These are phyloP conservation scores for Drosophila antonietae DNA, from an alignment of 2,888 invertebrate species.

Conservation along the genomic window DNA sequence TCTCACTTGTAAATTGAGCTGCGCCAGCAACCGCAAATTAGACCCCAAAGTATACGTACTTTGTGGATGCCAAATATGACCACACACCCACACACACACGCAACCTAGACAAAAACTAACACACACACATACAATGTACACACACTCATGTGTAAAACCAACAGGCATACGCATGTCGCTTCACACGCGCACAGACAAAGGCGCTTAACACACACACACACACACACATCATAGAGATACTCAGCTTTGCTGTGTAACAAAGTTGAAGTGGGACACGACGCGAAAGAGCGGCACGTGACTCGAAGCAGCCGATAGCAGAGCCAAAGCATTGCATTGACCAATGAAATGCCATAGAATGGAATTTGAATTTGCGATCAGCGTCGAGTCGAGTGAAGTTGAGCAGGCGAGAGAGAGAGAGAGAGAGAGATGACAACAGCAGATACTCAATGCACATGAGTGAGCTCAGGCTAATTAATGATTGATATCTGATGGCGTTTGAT, in stretches of 20 bases:
- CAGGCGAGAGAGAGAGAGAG: not conserved
- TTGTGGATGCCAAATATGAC: conserved; percentile 70
- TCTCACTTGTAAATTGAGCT: conserved; percentile 80
- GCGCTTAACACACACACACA: conserved; percentile 27
- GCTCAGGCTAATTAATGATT: not conserved
- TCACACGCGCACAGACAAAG: conserved; percentile 41
- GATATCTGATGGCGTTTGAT: not conserved
- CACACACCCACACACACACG: conserved; percentile 15
- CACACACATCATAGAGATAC: not conserved
- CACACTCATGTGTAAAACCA: conserved; percentile 52
- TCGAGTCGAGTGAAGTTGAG: no score
- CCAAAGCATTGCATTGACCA: not conserved
- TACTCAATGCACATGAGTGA: not conserved
- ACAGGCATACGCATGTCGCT: conserved; percentile 41
- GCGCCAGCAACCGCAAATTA: conserved; percentile 76
- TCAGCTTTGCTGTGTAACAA: conserved; percentile 36
- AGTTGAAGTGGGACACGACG: conserved; percentile 22
- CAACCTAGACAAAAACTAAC: conserved; percentile 40
- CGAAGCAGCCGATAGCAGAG: not conserved
- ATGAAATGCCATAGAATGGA: not conserved
- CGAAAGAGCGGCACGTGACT: not conserved
- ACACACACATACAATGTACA: conserved; percentile 25
- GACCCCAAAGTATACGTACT: conserved; percentile 78
- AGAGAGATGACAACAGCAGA: not conserved
- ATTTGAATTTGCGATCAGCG: conserved; percentile 10